phyloP scores from a whole-genome alignment of 30 jellyfish, hydroid and myxozoan genomes.

The Aurelia aurita complex sp. Pacific region DNA sequence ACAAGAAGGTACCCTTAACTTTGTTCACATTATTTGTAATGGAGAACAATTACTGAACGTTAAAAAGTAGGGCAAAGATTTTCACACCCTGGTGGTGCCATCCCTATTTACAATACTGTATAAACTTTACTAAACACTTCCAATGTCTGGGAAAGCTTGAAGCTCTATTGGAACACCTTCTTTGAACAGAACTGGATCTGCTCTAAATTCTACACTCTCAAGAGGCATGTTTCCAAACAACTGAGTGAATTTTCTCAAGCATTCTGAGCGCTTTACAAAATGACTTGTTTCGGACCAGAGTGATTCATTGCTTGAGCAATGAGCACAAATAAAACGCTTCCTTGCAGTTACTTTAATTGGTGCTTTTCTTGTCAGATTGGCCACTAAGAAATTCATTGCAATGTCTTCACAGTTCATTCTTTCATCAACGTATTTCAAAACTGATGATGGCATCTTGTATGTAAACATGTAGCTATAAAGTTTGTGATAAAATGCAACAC shows the following conservation, averaged over 20 bases:
- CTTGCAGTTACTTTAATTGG: conserved; percentile 95
- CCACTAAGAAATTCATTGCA: conserved; percentile 89
- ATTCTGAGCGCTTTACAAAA: conserved; percentile 86
- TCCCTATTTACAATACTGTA: no score
- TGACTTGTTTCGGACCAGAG: conserved; percentile 96
- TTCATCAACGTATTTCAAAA: conserved; percentile 64
- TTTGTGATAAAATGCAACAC: conserved; percentile 95
- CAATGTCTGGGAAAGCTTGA: conserved; percentile 81
- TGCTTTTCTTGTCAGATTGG: conserved; percentile 88
- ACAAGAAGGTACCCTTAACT: no score
- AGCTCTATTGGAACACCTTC: conserved; percentile 67
- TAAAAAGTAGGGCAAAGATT: no score
- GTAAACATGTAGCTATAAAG: conserved; percentile 80
- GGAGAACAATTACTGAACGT: no score
- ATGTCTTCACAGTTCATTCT: conserved; percentile 97
- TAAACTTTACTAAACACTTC: conserved; percentile 42
- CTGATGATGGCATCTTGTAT: conserved; percentile 67
- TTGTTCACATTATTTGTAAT: no score
- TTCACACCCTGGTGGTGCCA: no score
- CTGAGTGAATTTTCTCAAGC: conserved; percentile 68
- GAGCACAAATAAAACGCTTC: conserved; percentile 86
- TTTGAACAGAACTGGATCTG: conserved; percentile 90
- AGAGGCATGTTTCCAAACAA: conserved; percentile 92
- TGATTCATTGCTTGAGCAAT: conserved; percentile 85
- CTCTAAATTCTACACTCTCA: conserved; percentile 85